Percentiles rank a stretch among this genome's conserved stretches.
These are phyloP conservation scores for Delia radicum DNA, from an alignment of 1,140 invertebrate genomes.

Conservation along the genomic window DNA sequence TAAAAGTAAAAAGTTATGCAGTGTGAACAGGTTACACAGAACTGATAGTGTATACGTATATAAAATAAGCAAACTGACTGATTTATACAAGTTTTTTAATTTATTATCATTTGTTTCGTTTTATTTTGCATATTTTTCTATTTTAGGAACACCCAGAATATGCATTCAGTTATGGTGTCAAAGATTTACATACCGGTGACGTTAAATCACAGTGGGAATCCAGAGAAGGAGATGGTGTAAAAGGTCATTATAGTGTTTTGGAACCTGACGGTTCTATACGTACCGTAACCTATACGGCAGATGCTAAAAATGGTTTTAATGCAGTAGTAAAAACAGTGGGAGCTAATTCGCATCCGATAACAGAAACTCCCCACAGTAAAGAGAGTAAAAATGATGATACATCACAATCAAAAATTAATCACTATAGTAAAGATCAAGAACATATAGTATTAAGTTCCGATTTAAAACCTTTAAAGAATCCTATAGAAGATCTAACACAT, in stretches of 20 bases:
- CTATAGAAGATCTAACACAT: slow-evolving; percentile 49
- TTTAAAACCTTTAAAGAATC: slow-evolving; percentile 46
- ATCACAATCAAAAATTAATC: slow-evolving; percentile 55
- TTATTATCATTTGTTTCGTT: neutral
- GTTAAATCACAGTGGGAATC: slow-evolving; percentile 65
- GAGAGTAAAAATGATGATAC: slow-evolving; percentile 41
- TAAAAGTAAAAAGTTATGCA: too few relatives aligned
- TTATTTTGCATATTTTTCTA: slow-evolving; percentile 12
- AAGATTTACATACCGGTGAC: slow-evolving; percentile 68
- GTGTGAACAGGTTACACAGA: neutral
- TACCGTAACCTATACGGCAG: slow-evolving; percentile 64
- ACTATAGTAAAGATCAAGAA: slow-evolving; percentile 54
- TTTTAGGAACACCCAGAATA: slow-evolving; percentile 65
- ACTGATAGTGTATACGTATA: too few relatives aligned
- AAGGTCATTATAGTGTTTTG: slow-evolving; percentile 67
- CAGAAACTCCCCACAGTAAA: slow-evolving; percentile 42
- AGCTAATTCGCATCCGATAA: slow-evolving; percentile 58
- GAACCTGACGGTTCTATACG: slow-evolving; percentile 68
- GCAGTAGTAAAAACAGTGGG: slow-evolving; percentile 65
- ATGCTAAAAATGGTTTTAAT: slow-evolving; percentile 65
- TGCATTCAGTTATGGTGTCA: slow-evolving; percentile 69
- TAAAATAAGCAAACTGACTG: neutral
- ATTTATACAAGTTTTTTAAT: neutral
- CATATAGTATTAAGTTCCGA: slow-evolving; percentile 54
- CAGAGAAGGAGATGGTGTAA: slow-evolving; percentile 61